These are phyloP conservation scores for Brachionichthys hirsutus DNA, from an alignment of 2,113 vertebrate genomes.

Conservation along the genomic window DNA sequence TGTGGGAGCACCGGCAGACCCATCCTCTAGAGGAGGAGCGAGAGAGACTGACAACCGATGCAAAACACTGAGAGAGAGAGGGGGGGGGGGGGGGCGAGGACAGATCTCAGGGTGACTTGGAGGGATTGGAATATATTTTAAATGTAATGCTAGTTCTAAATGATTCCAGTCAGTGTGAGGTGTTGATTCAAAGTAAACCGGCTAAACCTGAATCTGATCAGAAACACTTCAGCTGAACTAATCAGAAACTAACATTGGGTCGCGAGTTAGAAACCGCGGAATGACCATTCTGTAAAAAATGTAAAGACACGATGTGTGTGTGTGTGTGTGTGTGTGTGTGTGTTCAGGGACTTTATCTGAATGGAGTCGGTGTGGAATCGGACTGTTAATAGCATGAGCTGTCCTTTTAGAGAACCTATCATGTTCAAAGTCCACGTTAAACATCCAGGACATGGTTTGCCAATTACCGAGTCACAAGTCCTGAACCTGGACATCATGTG, in stretches of 20 bases:
- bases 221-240: slow-evolving; percentile 18
- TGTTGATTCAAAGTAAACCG: slow-evolving; percentile 20
- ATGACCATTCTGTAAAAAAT: slow-evolving; percentile 64
- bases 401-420: background rate
- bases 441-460: slow-evolving; percentile 1
- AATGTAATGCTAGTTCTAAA: slow-evolving; percentile 48
- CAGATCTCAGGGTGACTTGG: slow-evolving; percentile 20
- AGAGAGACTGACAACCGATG: slow-evolving; percentile 31
- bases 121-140: slow-evolving; percentile 38
- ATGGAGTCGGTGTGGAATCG: slow-evolving; percentile 10
- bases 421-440: slow-evolving; percentile 4
- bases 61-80: background rate
- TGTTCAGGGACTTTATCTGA: slow-evolving; percentile 54
- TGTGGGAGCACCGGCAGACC: slow-evolving; percentile 87
- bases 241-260: slow-evolving; percentile 12
- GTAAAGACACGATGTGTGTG: slow-evolving; percentile 70
- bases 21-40: slow-evolving; percentile 81
- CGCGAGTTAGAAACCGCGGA: slow-evolving; percentile 15
- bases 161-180: slow-evolving; percentile 34
- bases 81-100: slow-evolving; percentile 8
- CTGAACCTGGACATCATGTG: background rate
- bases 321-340: slow-evolving; percentile 27
- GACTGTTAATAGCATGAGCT: slow-evolving; percentile 3
- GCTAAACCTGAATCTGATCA: slow-evolving; percentile 20
- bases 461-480: too few relatives aligned